A percentile compares a stretch with the other conserved stretches of the same genome.
phyloP scores from a whole-genome alignment of 2,797 vertebrate species.

The Allobates femoralis region DNA sequence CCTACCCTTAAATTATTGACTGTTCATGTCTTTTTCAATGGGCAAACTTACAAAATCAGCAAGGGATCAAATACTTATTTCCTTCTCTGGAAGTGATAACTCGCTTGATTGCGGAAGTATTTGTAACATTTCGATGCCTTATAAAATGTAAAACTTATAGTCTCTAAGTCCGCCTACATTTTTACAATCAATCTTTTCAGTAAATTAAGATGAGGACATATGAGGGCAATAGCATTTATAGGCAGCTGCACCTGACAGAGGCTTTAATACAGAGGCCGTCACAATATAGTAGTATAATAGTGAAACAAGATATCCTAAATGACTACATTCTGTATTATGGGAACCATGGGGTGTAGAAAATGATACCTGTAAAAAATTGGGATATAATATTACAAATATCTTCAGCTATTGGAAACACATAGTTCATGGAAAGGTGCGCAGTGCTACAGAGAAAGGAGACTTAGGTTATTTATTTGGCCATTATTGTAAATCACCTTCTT shows the following conservation, averaged over 20 bases:
- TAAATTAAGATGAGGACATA: not conserved
- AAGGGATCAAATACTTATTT: too few relatives aligned
- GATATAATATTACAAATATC: conserved; percentile 56
- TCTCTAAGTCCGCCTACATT: too few relatives aligned
- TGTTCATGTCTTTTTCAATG: too few relatives aligned
- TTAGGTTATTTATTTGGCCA: conserved; percentile 45
- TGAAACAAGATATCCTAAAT: conserved; percentile 44
- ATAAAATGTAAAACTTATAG: not conserved
- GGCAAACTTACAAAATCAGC: too few relatives aligned
- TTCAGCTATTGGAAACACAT: conserved; percentile 25
- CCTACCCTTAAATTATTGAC: too few relatives aligned
- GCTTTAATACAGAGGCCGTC: not conserved
- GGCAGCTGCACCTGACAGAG: conserved; percentile 46
- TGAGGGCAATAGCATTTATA: conserved; percentile 6
- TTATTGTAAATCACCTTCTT: conserved; percentile 48
- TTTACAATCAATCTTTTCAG: not conserved
- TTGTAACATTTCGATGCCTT: too few relatives aligned
- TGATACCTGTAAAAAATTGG: conserved; percentile 15
- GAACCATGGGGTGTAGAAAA: conserved; percentile 31
- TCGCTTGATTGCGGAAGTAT: too few relatives aligned
- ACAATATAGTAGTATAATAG: too few relatives aligned
- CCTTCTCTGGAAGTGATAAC: too few relatives aligned
- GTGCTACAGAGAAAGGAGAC: not conserved
- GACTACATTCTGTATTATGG: not conserved
- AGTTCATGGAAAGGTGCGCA: conserved; percentile 42